Conservation (phyloP, 2,888 invertebrate genomes). For the Merodon equestris region DNA sequence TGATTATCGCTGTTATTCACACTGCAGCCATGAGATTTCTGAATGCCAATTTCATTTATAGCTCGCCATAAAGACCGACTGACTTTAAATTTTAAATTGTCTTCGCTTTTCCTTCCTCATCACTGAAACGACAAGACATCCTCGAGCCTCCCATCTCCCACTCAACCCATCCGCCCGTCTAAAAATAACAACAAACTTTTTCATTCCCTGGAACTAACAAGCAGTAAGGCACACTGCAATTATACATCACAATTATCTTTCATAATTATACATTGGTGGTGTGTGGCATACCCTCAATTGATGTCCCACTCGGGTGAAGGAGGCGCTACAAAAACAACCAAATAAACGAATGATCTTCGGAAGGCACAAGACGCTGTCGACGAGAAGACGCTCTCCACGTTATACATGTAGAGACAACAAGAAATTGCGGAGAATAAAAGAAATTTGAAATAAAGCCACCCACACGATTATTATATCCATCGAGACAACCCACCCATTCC, state of each 20-base stretch:
- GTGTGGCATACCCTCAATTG: slow-evolving; percentile 30
- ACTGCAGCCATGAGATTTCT: too few species aligned
- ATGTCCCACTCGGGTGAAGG: slow-evolving; percentile 9
- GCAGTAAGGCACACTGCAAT: slow-evolving; percentile 28
- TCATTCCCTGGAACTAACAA: slow-evolving; percentile 19
- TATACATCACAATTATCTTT: slow-evolving; percentile 53
- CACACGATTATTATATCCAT: slow-evolving; percentile 47
- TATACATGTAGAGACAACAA: slow-evolving; percentile 16
- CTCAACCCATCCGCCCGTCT: too few species aligned
- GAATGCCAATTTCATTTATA: too few species aligned
- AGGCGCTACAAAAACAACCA: background rate
- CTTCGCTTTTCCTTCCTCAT: too few species aligned
- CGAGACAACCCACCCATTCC: slow-evolving; percentile 1
- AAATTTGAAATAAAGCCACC: slow-evolving; percentile 59
- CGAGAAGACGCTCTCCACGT: slow-evolving; percentile 20
- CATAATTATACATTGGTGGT: slow-evolving; percentile 50
- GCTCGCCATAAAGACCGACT: too few species aligned
- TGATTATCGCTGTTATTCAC: too few species aligned
- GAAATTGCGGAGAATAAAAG: slow-evolving; percentile 2
- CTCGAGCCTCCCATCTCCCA: too few species aligned
- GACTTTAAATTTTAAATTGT: too few species aligned
- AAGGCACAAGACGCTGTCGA: background rate
- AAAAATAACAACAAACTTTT: slow-evolving; percentile 25
- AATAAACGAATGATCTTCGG: background rate
- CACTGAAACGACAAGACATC: too few species aligned